Conservation (phyloP, 1,140 invertebrate species). For the Heliconius melpomene region DNA sequence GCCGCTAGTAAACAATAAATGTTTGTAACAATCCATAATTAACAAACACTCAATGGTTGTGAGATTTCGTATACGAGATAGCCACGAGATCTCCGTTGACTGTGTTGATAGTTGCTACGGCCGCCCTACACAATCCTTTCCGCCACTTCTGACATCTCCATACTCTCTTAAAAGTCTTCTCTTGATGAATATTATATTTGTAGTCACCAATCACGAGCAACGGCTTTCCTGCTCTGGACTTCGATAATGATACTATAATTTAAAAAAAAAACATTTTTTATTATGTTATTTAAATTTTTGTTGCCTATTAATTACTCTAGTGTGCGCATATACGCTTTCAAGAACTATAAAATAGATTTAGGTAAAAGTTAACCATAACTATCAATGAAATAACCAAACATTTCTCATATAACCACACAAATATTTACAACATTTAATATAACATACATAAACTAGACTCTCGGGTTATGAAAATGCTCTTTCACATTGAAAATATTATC, state of each 20-base stretch:
- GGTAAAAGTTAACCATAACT: too few species aligned
- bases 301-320: neutral
- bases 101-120: conserved; percentile 34
- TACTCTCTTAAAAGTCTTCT: conserved; percentile 31
- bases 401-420: neutral
- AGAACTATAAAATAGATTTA: too few species aligned
- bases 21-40: neutral
- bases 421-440: neutral
- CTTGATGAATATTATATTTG: conserved; percentile 35
- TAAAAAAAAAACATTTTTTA: neutral
- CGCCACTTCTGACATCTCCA: conserved; percentile 46
- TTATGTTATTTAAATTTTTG: neutral
- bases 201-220: conserved; percentile 24
- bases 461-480: conserved; percentile 2
- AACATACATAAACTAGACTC: neutral
- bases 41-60: conserved; percentile 37
- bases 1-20: too few species aligned
- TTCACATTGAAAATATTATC: conserved; percentile 32
- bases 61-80: conserved; percentile 31
- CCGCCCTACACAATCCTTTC: conserved; percentile 32
- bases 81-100: conserved; percentile 13
- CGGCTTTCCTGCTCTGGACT: conserved; percentile 26
- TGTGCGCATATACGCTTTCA: neutral
- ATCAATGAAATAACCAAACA: neutral
- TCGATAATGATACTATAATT: conserved; percentile 23